A percentile compares a stretch with the other conserved stretches of the same genome.
phyloP scores from a whole-genome alignment of 2,888 invertebrate species.

The Dicyrtomina minuta region DNA sequence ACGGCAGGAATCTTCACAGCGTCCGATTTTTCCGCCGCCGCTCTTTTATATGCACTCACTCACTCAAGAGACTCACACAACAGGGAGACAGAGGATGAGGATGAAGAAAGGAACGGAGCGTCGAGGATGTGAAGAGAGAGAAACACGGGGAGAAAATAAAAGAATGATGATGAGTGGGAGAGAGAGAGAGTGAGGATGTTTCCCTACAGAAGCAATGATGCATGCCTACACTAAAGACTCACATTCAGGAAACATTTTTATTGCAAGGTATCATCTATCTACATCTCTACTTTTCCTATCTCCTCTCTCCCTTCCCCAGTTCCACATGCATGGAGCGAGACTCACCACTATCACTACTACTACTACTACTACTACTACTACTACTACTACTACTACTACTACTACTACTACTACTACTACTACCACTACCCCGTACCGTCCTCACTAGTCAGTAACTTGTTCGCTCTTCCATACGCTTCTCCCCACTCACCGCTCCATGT shows the following conservation, averaged over 20 bases:
- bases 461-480: no score
- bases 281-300: neutral
- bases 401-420: no score
- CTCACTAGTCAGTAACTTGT: no score
- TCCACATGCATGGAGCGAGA: no score
- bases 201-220: slow-evolving; percentile 43
- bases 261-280: slow-evolving; percentile 34
- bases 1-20: slow-evolving; percentile 39
- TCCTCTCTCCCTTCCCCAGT: neutral
- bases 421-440: no score
- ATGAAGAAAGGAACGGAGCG: no score
- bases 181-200: slow-evolving; percentile 21
- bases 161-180: slow-evolving; percentile 41
- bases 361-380: no score
- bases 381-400: no score
- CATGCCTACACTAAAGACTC: slow-evolving; percentile 41
- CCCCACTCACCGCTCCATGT: no score
- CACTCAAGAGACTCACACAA: slow-evolving; percentile 20
- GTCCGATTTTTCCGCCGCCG: slow-evolving; percentile 35
- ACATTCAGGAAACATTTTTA: slow-evolving; percentile 45
- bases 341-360: neutral
- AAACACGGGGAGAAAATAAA: slow-evolving; percentile 43
- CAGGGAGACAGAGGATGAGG: slow-evolving; percentile 12
- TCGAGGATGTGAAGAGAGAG: slow-evolving; percentile 4
- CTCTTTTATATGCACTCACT: slow-evolving; percentile 31